Base-by-base conservation (phyloP, 2,888 invertebrate species). In the Pachliopta kotzebuea region DNA sequence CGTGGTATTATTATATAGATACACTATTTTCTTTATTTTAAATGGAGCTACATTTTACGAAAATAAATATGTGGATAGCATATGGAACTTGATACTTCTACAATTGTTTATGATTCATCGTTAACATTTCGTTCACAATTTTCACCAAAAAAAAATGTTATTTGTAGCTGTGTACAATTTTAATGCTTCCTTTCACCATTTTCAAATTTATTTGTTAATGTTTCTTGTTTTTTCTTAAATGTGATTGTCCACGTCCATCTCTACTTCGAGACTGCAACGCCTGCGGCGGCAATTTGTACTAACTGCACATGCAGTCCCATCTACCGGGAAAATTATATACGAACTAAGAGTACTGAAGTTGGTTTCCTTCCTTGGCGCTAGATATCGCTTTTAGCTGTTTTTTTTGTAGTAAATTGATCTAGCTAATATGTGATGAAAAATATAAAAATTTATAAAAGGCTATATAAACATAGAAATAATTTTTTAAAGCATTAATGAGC, bases 251-350 rank as follows among this genome's bases (percentile, higher is more conserved):
- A 14, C 50, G 3, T n/a, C 4, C 50, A 20, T 50, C 1, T 11
- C 14, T n/a, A 11, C 26, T 11, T 8, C n/a, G 26, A 2, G 4
- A 37, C 52, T 31, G 17, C 7, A 29, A 23, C 52, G 6, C 21
- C 21, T 8, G 14, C 52, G 52, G 37, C 23, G 37, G 17, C 29
- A 31, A 11, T 11, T 18, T 14, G 21, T 29, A 52, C 52, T 50
- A 59, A 20, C 4, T 31, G 52, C 18, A 2, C 17, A 31, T 53
- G 9, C 31, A 23, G 31, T 52, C 18, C 60, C 60, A 60, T 60
- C 60, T 60, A 53, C 37, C 60, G 60, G 50, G 20, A 20, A 29
- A 31, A n/a, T 8, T 4, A 14, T n/a, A 29, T 1, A n/a, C 50
- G 9, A 14, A 50, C 21, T 8, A 17, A 7, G 8, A 42, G 7